Conservation (phyloP, 2,113 vertebrate genomes). For the Dromas ardeola region DNA sequence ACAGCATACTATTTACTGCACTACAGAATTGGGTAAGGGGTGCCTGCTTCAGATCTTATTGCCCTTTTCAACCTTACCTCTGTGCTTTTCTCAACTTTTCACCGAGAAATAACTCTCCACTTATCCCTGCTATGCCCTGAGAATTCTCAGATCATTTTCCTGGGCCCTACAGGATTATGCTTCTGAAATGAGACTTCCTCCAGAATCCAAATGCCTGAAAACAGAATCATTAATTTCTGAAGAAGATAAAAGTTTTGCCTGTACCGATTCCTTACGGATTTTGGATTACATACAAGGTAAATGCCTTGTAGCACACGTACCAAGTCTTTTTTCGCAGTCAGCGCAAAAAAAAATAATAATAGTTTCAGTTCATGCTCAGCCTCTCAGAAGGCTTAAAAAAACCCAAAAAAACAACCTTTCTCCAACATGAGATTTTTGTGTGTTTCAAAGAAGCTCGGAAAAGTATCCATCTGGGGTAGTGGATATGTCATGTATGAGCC, state of each 20-base stretch:
- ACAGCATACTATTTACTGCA: not conserved
- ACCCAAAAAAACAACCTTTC: not conserved
- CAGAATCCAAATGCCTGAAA: not conserved
- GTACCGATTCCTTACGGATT: not conserved
- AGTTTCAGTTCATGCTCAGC: not conserved
- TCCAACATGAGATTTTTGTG: not conserved
- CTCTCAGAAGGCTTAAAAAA: not conserved
- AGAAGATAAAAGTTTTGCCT: not conserved
- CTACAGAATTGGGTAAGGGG: not conserved
- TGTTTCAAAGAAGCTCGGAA: not conserved
- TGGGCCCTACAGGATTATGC: not conserved
- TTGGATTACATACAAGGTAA: not conserved
- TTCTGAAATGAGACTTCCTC: not conserved
- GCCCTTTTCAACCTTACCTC: not conserved
- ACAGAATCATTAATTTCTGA: not conserved
- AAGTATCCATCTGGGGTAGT: not conserved
- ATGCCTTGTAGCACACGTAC: not conserved
- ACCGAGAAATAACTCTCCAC: not conserved
- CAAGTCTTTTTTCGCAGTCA: not conserved
- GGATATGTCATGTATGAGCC: not conserved
- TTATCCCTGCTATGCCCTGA: not conserved
- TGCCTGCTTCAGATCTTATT: not conserved
- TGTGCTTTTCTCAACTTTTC: not conserved
- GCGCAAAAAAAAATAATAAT: not conserved
- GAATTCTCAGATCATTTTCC: conserved; percentile 6